Evolutionary conservation across 2,888 invertebrate genomes (phyloP).

Genomic region (Tetragnatha montana): DNA sequence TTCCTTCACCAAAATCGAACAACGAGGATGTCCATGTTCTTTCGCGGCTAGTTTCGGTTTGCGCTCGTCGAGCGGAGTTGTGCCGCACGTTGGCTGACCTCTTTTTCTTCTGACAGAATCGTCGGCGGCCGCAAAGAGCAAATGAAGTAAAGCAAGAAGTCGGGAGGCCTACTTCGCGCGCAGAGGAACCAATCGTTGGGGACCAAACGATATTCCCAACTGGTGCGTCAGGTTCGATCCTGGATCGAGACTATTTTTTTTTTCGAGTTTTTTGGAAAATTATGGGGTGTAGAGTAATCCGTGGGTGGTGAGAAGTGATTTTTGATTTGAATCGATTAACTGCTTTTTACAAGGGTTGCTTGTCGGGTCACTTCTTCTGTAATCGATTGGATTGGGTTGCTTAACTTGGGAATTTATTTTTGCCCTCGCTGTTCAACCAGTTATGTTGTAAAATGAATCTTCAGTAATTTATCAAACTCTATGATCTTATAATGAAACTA

Average conservation of each 20-base stretch:
- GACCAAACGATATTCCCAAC: constrained; percentile 65
- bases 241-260: constrained; percentile 42
- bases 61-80: constrained; percentile 66
- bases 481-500: no score
- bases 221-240: constrained; percentile 38
- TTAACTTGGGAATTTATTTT: no score
- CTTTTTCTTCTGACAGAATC: constrained; percentile 64
- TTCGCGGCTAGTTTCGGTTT: constrained; percentile 60
- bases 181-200: constrained; percentile 66
- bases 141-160: constrained; percentile 63
- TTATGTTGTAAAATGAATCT: no score
- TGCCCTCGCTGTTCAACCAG: no score
- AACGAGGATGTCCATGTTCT: constrained; percentile 49
- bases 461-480: no score
- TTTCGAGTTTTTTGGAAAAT: background rate
- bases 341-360: background rate
- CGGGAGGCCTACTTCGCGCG: constrained; percentile 66
- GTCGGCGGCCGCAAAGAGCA: constrained; percentile 67
- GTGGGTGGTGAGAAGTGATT: background rate
- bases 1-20: constrained; percentile 48
- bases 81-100: constrained; percentile 64
- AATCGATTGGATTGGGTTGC: no score
- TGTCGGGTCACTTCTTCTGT: background rate
- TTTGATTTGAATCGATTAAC: background rate
- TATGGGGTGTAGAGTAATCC: background rate